phyloP scores from a whole-genome alignment of 2,113 vertebrate species.

The Mirza zaza region DNA sequence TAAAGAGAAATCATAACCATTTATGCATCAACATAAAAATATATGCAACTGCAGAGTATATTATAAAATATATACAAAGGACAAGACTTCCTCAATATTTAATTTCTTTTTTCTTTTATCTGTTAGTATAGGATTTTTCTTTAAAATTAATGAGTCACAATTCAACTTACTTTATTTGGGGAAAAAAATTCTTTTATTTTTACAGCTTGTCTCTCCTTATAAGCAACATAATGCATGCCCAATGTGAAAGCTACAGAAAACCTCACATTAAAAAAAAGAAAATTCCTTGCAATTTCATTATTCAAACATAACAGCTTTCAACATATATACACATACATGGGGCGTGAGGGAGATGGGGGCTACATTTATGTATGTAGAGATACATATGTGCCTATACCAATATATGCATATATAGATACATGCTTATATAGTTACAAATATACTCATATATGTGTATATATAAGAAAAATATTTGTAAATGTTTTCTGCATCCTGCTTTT shows the following conservation, averaged over 20 bases:
- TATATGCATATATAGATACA: background rate
- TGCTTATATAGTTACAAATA: background rate
- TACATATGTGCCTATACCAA: background rate
- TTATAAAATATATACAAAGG: slow-evolving; percentile 29
- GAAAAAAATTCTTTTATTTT: slow-evolving; percentile 4
- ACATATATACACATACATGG: background rate
- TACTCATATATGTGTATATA: background rate
- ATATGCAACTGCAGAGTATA: background rate
- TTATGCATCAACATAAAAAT: slow-evolving; percentile 16
- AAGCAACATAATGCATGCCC: background rate
- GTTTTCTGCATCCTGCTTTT: background rate
- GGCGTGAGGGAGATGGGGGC: background rate
- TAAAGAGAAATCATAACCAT: slow-evolving; percentile 47
- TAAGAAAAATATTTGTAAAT: slow-evolving; percentile 20
- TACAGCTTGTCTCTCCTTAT: background rate
- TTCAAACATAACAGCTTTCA: slow-evolving; percentile 1
- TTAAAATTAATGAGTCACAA: slow-evolving; percentile 34
- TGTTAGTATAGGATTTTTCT: background rate
- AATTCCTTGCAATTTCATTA: background rate
- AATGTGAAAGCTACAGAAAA: background rate
- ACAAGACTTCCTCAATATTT: background rate
- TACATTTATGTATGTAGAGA: background rate
- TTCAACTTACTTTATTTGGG: slow-evolving; percentile 14
- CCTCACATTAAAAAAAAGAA: background rate
- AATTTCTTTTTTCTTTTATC: slow-evolving; percentile 26